A percentile compares a stretch with the other conserved stretches of the same genome.
Conservation (phyloP, 2,113 vertebrate species). For the zebrafish (Danio rerio) region GRCz12tu NC_133191.1:12302001-12302500, state of each 20-base stretch:
- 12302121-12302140: slow-evolving; percentile 28
- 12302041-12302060: background rate
- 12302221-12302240: background rate
- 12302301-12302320: background rate
- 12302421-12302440: slow-evolving; percentile 45
- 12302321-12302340: slow-evolving; percentile 19
- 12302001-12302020: background rate
- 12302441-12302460: accelerated
- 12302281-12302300: slow-evolving; percentile 41
- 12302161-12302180: background rate
- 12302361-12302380: background rate
- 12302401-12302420: background rate
- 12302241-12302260: background rate
- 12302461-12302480: slow-evolving; percentile 52
- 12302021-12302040: background rate
- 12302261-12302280: background rate
- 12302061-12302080: too few relatives aligned
- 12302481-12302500: background rate
- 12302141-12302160: background rate
- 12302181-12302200: slow-evolving; percentile 10
- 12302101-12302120: background rate
- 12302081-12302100: background rate
- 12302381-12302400: accelerated
- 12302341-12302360: background rate
- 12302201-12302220: background rate